Evolutionary conservation across 53 echinoderm and acorn worm genomes (phyloP).

Genomic region (Temnopleurus reevesii): DNA sequence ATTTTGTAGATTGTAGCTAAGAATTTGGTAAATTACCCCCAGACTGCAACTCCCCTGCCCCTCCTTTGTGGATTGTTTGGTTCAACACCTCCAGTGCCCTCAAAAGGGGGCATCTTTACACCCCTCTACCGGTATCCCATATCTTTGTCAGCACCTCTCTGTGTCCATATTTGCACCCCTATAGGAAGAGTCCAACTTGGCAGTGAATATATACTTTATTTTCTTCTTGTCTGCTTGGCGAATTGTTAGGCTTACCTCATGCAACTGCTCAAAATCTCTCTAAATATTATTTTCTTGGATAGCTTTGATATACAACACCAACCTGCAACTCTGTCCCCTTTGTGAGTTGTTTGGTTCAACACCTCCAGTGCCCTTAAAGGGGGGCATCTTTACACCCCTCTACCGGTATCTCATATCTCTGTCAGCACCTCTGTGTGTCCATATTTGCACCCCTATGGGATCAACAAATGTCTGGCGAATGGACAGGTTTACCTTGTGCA

Average conservation of each 20-base stretch:
- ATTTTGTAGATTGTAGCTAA: not conserved
- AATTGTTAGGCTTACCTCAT: too few relatives aligned
- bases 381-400: conserved; percentile 29
- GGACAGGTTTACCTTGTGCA: too few relatives aligned
- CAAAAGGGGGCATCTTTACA: conserved; percentile 25
- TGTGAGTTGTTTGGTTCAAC: too few relatives aligned
- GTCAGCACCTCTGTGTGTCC: conserved; percentile 24
- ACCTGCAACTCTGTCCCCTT: too few relatives aligned
- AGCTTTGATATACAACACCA: too few relatives aligned
- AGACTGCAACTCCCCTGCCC: not conserved
- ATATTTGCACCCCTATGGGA: conserved; percentile 38
- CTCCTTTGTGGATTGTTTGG: not conserved
- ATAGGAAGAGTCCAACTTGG: not conserved
- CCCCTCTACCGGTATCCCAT: not conserved
- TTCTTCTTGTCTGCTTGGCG: too few relatives aligned
- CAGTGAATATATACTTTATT: too few relatives aligned
- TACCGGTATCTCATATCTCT: not conserved
- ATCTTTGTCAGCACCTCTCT: conserved; percentile 29
- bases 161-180: conserved; percentile 39
- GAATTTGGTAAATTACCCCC: not conserved
- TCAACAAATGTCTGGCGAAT: too few relatives aligned
- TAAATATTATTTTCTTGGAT: too few relatives aligned
- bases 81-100: not conserved
- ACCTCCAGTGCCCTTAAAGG: not conserved
- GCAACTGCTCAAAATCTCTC: too few relatives aligned